A percentile compares a stretch with the other conserved stretches of the same genome.
Conservation (phyloP, 2,113 vertebrate species). For the Lophochroa leadbeateri region DNA sequence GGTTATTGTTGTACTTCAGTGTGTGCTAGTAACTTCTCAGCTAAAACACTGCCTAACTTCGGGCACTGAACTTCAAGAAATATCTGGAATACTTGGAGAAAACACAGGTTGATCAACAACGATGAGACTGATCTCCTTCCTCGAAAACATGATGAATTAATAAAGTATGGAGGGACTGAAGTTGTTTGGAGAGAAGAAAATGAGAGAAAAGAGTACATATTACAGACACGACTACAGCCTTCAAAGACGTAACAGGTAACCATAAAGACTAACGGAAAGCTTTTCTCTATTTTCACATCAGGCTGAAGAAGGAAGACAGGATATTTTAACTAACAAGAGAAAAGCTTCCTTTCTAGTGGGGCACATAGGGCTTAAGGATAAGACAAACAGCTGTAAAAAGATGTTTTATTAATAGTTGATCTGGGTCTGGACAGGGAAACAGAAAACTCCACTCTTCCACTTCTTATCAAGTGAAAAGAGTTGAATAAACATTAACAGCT, state of each 20-base stretch:
- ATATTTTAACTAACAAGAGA: not conserved
- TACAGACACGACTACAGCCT: not conserved
- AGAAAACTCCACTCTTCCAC: not conserved
- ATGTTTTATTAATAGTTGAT: conserved; percentile 5
- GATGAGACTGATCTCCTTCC: not conserved
- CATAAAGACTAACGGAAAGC: not conserved
- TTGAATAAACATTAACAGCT: not conserved
- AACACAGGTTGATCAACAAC: not conserved
- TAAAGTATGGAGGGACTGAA: not conserved
- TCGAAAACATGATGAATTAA: not conserved
- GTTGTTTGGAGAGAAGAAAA: not conserved
- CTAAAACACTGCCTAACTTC: not conserved
- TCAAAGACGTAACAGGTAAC: not conserved
- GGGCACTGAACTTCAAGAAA: not conserved
- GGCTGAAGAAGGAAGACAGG: not conserved
- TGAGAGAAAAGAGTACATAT: not conserved
- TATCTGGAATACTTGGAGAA: not conserved
- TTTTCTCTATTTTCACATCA: not conserved
- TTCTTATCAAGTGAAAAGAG: not conserved
- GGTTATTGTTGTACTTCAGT: not conserved
- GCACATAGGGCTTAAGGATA: not conserved
- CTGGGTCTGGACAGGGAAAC: not conserved
- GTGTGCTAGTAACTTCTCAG: not conserved
- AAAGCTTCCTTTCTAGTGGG: not conserved
- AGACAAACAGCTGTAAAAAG: not conserved